Evolutionary conservation across 2,888 invertebrate genomes (phyloP), one percentile per base, ranked within the genome.

Genomic region (Chymomyza fuscimana): DNA sequence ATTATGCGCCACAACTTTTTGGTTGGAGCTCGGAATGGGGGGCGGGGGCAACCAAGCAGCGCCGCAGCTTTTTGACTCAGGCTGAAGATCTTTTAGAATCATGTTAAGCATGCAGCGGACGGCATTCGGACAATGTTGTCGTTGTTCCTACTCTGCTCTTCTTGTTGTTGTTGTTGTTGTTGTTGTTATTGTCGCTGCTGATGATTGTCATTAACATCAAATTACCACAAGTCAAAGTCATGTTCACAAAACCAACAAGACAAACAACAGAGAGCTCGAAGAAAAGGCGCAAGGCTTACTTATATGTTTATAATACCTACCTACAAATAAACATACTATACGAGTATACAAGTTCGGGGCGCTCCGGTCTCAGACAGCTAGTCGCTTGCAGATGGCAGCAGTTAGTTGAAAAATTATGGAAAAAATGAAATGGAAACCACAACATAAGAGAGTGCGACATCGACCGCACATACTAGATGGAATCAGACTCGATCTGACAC

Each of bases 121-220:
- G 12, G 19, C 16, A 15, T 25, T 19, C 25, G 9, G 40, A 59
- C 7, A 22, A 52, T 29, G 29, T 58, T 58, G 58, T 22, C 56
- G 51, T 61, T 67, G 59, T 59, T 54, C 32, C 32, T 32, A 4
- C 32, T 32, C 4, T 63, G 56, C 19, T 66, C 63, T 63, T 19
- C 1, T 25, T 60, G 50, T 60, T 19, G 19, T 25, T 60, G 50
- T 60, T 64, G 59, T 59, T 50, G 40, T 60, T 70, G 64, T 56
- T 73, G 62, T 73, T 73, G 66, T 56, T 69, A 64, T 63, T 63
- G 65, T 73, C 72, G 74, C 78, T 72, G 79, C 77, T 87, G 85
- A 87, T 87, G 86, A 85, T 81, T 87, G 85, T 86, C 88, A 89
- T 88, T 89, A 90, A 88, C 89, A 88, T 89, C 89, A 89, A 88